Evolutionary conservation across 2,888 invertebrate species (phyloP), one percentile per base, ranked within the genome.

Genomic region (Platycheirus albimanus): DNA sequence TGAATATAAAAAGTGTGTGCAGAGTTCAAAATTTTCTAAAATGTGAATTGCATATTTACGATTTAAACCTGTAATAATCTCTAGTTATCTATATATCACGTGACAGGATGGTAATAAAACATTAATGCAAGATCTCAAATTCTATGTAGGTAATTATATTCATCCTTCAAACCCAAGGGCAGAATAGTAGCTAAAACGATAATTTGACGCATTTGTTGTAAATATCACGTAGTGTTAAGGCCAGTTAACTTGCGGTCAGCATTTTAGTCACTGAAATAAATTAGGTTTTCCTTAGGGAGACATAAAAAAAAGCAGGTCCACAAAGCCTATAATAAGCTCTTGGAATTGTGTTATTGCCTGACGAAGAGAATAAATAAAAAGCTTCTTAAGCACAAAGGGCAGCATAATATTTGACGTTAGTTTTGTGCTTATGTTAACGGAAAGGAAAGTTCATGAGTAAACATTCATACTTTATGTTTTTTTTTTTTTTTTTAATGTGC

Each of bases 171-270:
- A 24, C 61, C 33, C 52, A 33, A 52, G 20, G 41, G 51, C 10
- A 33, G 47, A 70, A 63, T 49, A 63, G 66, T 54, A 61, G 19
- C 54, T 36, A 71, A 71, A 77, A 56, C 61, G 47, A 77, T 81
- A 67, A 76, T 75, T 71, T 76, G 75, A 71, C 70, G 58, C 76
- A 80, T 80, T 76, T 70, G 80, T 51, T 75, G 76, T 70, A 52
- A 66, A 76, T 76, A 76, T 81, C 80, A 81, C 80, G 80, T 81
- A 81, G 47, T 76, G 70, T 71, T 71, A 64, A 76, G 64, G 38
- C 66, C 52, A 58, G 66, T 71, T 76, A 58, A 66, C 64, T 81
- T 81, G 43, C 66, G 76, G 80, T 81, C 80, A 81, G 80, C 76
- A 66, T 71, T 81, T 71, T 54, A 64, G 64, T 38, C 58, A 43